A percentile compares a stretch with the other conserved stretches of the same genome.
These are phyloP conservation scores for Arnoldichthys spilopterus DNA, from an alignment of 2,797 vertebrate species.

Conservation along the genomic window DNA sequence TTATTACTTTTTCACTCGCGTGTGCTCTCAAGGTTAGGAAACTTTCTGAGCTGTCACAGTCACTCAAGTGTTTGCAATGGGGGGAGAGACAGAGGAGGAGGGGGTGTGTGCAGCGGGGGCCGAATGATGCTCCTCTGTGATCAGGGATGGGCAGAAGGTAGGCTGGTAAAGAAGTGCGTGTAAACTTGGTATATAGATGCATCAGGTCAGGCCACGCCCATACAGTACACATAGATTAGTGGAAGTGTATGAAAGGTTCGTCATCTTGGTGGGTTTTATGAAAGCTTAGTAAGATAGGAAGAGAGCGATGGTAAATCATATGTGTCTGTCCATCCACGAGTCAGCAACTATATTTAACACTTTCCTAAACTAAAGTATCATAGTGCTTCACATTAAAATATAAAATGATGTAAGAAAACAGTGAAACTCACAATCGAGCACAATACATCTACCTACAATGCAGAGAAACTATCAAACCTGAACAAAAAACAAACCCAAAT, in stretches of 20 bases:
- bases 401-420: too few relatives aligned
- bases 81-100: slow-evolving; percentile 42
- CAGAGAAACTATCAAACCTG: too few relatives aligned
- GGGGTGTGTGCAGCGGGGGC: background rate
- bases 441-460: too few relatives aligned
- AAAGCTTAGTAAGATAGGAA: background rate
- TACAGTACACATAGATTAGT: background rate
- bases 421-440: too few relatives aligned
- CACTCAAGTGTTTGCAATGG: slow-evolving; percentile 71
- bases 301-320: background rate
- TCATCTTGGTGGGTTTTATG: background rate
- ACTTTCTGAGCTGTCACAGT: slow-evolving; percentile 79
- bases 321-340: too few relatives aligned
- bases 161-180: slow-evolving; percentile 5
- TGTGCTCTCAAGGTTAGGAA: slow-evolving; percentile 83
- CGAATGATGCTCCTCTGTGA: slow-evolving; percentile 27
- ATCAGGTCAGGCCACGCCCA: background rate
- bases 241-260: background rate
- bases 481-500: too few relatives aligned
- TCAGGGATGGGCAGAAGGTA: slow-evolving; percentile 33
- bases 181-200: slow-evolving; percentile 1
- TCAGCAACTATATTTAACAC: too few relatives aligned
- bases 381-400: too few relatives aligned
- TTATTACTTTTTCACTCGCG: slow-evolving; percentile 75
- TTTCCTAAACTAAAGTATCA: too few relatives aligned